Evolutionary conservation across 2,113 vertebrate species (phyloP).

Genomic region (Hemibagrus wyckioides): DNA sequence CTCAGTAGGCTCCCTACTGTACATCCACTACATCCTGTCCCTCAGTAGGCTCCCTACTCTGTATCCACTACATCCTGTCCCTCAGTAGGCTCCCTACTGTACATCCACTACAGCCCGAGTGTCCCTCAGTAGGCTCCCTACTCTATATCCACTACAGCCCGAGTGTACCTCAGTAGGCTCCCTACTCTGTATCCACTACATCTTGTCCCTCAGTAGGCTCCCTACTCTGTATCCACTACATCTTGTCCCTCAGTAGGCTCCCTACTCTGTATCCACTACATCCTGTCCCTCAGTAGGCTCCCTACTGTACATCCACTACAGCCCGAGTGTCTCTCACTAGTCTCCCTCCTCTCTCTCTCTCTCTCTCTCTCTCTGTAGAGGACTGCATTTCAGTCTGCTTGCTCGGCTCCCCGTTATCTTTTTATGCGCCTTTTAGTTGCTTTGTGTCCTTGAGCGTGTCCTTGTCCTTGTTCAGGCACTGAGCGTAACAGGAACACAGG

Average conservation of each 20-base stretch:
- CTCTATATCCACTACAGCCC: background rate
- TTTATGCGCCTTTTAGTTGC: background rate
- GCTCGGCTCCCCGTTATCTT: background rate
- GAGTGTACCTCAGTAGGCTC: background rate
- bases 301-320: background rate
- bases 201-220: no score
- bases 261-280: background rate
- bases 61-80: background rate
- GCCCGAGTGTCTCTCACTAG: background rate
- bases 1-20: no score
- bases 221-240: no score
- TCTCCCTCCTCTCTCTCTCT: background rate
- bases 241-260: background rate
- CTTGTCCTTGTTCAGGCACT: conserved; percentile 12
- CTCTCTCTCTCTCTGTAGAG: no score
- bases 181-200: background rate
- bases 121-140: background rate
- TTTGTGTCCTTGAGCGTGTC: background rate
- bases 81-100: no score
- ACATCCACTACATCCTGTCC: no score
- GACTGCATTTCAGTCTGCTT: background rate
- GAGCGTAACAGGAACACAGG: background rate
- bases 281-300: background rate
- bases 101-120: background rate
- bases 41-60: background rate